Percentiles rank a stretch among this genome's conserved stretches.
Evolutionary conservation across 64 coral and sea anemone species (phyloP).

Genomic region (Porites lutea): DNA sequence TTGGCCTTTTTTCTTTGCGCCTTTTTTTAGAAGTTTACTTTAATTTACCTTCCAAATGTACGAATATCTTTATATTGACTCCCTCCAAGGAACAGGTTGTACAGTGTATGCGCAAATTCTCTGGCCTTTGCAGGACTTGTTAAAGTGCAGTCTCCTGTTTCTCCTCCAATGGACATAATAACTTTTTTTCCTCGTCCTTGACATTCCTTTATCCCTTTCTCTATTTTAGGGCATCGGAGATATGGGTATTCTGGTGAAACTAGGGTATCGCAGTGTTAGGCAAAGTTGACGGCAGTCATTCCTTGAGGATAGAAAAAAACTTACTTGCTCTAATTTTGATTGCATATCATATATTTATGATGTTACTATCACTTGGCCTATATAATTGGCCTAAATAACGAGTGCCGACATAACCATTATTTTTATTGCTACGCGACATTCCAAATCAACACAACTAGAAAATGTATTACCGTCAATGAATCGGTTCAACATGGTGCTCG

Average conservation of each 20-base stretch:
- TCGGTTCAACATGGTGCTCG: too few species aligned
- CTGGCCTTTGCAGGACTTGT: slow-evolving; percentile 24
- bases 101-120: slow-evolving; percentile 47
- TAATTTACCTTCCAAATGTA: slow-evolving; percentile 70
- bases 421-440: too few species aligned
- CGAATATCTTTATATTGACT: neutral
- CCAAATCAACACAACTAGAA: too few species aligned
- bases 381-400: too few species aligned
- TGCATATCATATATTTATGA: too few species aligned
- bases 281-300: slow-evolving; percentile 68
- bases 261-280: slow-evolving; percentile 54
- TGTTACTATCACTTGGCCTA: too few species aligned
- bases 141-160: slow-evolving; percentile 64
- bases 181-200: slow-evolving; percentile 78
- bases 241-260: slow-evolving; percentile 47
- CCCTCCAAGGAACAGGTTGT: slow-evolving; percentile 60
- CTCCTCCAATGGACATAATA: slow-evolving; percentile 73
- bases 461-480: too few species aligned
- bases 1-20: too few species aligned
- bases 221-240: slow-evolving; percentile 59
- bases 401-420: too few species aligned
- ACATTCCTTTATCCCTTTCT: slow-evolving; percentile 72
- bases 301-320: neutral
- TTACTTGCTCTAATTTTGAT: too few species aligned
- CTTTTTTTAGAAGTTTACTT: too few species aligned